Evolutionary conservation across 2,888 invertebrate species (phyloP).

Genomic region (Chaitophorus viminalis): DNA sequence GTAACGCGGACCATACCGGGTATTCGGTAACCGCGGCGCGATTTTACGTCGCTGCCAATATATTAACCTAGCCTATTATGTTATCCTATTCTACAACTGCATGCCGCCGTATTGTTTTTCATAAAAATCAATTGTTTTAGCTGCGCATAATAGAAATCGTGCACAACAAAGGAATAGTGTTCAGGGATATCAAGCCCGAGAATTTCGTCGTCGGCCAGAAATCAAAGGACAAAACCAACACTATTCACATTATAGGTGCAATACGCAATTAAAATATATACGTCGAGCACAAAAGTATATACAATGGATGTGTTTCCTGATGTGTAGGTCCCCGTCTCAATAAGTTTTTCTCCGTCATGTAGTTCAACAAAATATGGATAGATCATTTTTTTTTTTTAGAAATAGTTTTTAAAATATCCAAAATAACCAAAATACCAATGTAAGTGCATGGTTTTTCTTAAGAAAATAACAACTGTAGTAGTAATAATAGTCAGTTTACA

Average conservation of each 20-base stretch:
- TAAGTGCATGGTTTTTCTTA: no score
- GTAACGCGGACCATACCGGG: background rate
- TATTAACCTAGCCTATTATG: no score
- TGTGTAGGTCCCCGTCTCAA: no score
- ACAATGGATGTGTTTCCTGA: no score
- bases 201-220: slow-evolving; percentile 99
- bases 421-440: no score
- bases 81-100: background rate
- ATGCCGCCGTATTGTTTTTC: background rate
- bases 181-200: slow-evolving; percentile 99
- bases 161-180: slow-evolving; percentile 98
- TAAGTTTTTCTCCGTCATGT: no score
- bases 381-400: no score
- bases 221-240: slow-evolving; percentile 96
- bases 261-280: no score
- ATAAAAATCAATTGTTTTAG: slow-evolving; percentile 71
- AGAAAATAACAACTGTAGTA: no score
- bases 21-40: background rate
- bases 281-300: background rate
- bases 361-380: no score
- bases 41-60: background rate
- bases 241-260: slow-evolving; percentile 95
- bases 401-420: no score
- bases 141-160: slow-evolving; percentile 99
- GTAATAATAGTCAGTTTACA: no score